These are phyloP conservation scores for Cebidichthys violaceus DNA, from an alignment of 2,113 vertebrate species.

Conservation along the genomic window DNA sequence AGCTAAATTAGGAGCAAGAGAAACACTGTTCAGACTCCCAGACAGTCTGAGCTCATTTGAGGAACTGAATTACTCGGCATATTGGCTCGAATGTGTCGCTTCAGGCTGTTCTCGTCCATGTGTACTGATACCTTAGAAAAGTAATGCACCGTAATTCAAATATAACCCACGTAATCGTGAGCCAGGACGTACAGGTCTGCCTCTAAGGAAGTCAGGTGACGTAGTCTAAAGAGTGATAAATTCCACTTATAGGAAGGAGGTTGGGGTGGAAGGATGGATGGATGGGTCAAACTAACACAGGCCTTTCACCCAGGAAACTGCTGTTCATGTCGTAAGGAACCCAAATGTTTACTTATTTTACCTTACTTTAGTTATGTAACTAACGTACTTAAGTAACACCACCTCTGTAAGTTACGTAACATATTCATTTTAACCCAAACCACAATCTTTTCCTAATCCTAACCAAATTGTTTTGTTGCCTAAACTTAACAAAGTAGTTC, in stretches of 20 bases:
- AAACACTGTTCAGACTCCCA: slow-evolving; percentile 62
- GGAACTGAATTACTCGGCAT: slow-evolving; percentile 39
- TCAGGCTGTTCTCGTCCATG: not conserved
- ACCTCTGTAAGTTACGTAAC: not conserved
- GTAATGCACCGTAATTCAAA: not conserved
- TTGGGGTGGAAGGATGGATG: not conserved
- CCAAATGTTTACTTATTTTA: not conserved
- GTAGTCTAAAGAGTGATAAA: not conserved
- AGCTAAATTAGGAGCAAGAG: slow-evolving; percentile 55
- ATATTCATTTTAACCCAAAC: not conserved
- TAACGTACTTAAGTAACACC: no score
- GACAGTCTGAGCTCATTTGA: slow-evolving; percentile 68
- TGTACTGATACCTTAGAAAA: not conserved
- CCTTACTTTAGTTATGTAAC: no score
- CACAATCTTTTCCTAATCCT: not conserved
- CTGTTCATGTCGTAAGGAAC: no score
- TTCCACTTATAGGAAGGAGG: not conserved
- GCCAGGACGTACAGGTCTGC: not conserved
- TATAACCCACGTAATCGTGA: not conserved
- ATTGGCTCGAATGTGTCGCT: slow-evolving; percentile 12
- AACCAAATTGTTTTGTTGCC: not conserved
- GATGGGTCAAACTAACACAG: not conserved
- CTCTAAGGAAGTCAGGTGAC: not conserved
- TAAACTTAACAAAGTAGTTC: not conserved
- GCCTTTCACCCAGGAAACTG: no score